Base-by-base conservation (phyloP, 2,888 invertebrate species). In the Drosophila paranaensis region DNA sequence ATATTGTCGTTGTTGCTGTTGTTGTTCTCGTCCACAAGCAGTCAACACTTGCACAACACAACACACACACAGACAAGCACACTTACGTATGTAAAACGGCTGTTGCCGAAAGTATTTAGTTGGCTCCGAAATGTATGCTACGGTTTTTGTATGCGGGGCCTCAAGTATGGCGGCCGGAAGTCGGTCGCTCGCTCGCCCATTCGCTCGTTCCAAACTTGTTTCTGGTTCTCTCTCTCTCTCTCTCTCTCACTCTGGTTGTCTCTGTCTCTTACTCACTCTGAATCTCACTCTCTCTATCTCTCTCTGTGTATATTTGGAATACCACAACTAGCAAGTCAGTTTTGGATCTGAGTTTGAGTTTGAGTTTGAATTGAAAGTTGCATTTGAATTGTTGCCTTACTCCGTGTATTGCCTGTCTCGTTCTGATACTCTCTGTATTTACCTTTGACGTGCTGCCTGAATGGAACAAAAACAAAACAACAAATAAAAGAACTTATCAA, bases 381-480 rank as follows among this genome's bases (percentile, higher is more conserved):
- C 37, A 69, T 72, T 73, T 85, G 71, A 82, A 76, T 82, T 86
- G 83, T 70, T 81, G 86, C 70, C 77, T 65, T 65, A 75, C 62
- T 70, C 60, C 58, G 51, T 65, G 62, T 67, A 56, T 39, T 62
- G 62, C 60, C 64, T 63, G 60, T 62, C 55, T 60, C 56, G 63
- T 56, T 39, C 58, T 57, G 70, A 54, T 46, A 63, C 56, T 74
- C 56, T 73, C 40, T 73, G 58, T 74, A 62, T 43, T 35, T 62
- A 75, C 73, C 74, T n/a, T 83, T 74, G 76, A 75, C 81, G 73
- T 82, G 76, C 72, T 88, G 85, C 77, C 79, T 81, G 73, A 71
- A 72, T 85, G 71, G 69, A 72, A 48, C 5, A 30, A 48, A 33
- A 30, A 45, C 25, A 14, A 27, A 46, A 46, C 27, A 30, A 30